Evolutionary conservation across 2,888 invertebrate genomes (phyloP).

Genomic region (Dendrolimus pini): DNA sequence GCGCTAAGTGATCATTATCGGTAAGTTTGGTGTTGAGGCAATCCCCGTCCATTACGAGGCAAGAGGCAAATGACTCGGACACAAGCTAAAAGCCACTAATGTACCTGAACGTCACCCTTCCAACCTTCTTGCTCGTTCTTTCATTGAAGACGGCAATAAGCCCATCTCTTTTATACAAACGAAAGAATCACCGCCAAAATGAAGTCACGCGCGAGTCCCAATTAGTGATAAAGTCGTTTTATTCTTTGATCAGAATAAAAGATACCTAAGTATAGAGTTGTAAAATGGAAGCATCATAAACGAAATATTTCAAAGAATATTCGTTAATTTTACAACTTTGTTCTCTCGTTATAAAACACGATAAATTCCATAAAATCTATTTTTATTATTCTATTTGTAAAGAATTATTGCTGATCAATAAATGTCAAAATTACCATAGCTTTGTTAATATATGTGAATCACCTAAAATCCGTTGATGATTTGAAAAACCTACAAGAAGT

Average conservation of each 20-base stretch:
- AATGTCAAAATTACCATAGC: constrained; percentile 22
- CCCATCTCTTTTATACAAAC: constrained; percentile 32
- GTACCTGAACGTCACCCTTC: constrained; percentile 39
- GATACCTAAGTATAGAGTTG: constrained; percentile 13
- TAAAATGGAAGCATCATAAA: constrained; percentile 5
- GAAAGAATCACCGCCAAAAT: constrained; percentile 42
- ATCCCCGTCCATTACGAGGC: constrained; percentile 56
- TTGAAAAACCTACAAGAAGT: background rate
- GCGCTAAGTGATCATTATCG: constrained; percentile 36
- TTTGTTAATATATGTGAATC: background rate
- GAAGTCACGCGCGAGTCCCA: constrained; percentile 51
- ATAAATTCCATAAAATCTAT: constrained; percentile 16
- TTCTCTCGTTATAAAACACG: constrained; percentile 18
- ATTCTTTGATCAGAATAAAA: constrained; percentile 13
- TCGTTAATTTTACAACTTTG: constrained; percentile 18
- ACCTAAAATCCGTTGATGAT: too few relatives aligned
- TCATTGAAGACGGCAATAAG: constrained; percentile 15
- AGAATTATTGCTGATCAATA: constrained; percentile 27
- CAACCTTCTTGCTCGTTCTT: constrained; percentile 26
- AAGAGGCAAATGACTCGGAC: constrained; percentile 56
- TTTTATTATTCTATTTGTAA: constrained; percentile 26
- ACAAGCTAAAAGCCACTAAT: constrained; percentile 62
- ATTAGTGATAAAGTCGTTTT: constrained; percentile 37
- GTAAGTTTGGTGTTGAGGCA: constrained; percentile 55
- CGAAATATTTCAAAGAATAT: constrained; percentile 10